Evolutionary conservation across 1,140 invertebrate species (phyloP), one percentile per base, ranked within the genome.

Genomic region (Heliconius congener): DNA sequence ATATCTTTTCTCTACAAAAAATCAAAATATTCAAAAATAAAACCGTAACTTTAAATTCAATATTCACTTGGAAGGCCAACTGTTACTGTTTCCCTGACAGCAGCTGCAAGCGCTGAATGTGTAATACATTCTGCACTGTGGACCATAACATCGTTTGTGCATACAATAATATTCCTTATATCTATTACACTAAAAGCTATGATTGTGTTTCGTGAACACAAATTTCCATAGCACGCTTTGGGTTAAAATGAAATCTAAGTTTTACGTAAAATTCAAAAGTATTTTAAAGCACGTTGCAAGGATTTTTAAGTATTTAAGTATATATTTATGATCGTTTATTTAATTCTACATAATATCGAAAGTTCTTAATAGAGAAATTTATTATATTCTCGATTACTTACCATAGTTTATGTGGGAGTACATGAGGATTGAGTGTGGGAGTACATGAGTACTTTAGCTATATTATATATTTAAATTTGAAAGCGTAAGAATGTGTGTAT

Each of bases 21-120:
- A 23, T 8, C 8, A 18, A 57, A 57, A 57, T 27, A 66, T 13
- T 27, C 11, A n/a, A 27, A 72, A 72, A 39, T 37, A 72, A 37
- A 72, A 42, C 2, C 19, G 1, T 39, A 72, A 3, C 18, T 72
- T 42, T n/a, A 72, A 72, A 66, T 72, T 72, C 71, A 72, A 72
- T 72, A 72, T 72, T 39, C 71, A 72, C 30, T 72, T 23, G 71
- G 37, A 42, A 72, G 37, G 8, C 71, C 71, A 23, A 37, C 6
- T 1, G 34, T 37, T 37, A 37, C 34, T 37, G 34, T 37, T 72
- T n/a, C 19, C 19, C 71, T 72, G 71, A 72, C 71, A 72, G 71
- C 71, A 72, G 71, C 71, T 72, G 71, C 71, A 72, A 72, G 71
- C 37, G 71, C 37, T 72, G 71, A 42, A 72, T 72, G n/a, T 72